Percentiles rank a stretch among this genome's conserved stretches.
Conservation (phyloP, 2,113 vertebrate genomes). For the Brachionichthys hirsutus region DNA sequence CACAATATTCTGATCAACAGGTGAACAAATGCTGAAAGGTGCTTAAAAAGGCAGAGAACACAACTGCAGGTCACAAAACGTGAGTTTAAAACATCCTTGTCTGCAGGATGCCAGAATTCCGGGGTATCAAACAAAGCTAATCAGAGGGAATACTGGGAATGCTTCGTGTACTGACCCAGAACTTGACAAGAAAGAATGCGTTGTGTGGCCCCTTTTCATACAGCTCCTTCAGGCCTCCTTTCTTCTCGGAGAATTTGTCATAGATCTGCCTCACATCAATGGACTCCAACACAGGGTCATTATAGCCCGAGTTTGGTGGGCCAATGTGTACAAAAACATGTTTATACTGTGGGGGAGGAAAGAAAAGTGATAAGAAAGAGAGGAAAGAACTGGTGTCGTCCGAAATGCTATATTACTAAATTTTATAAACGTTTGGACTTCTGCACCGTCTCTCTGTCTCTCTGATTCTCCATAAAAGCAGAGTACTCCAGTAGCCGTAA, state of each 20-base stretch:
- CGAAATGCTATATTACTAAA: neutral
- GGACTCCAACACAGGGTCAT: conserved; percentile 88
- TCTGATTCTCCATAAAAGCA: conserved; percentile 92
- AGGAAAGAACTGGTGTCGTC: neutral
- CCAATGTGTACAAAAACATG: conserved; percentile 96
- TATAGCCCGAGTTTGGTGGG: conserved; percentile 91
- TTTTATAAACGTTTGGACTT: neutral
- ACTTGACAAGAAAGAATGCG: conserved; percentile 95
- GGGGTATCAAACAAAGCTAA: neutral
- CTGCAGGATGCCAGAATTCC: neutral
- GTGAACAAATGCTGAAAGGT: too few relatives aligned
- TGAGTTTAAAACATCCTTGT: neutral
- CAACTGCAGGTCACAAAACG: too few relatives aligned
- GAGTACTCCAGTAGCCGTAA: conserved; percentile 93
- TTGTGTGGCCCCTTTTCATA: conserved; percentile 93
- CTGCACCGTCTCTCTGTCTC: conserved; percentile 89
- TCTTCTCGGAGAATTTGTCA: conserved; percentile 96
- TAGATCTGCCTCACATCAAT: conserved; percentile 97
- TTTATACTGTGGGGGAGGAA: conserved; percentile 82
- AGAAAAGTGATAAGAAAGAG: neutral
- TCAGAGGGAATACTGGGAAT: neutral
- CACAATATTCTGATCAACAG: too few relatives aligned
- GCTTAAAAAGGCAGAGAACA: too few relatives aligned
- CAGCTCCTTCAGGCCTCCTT: conserved; percentile 93
- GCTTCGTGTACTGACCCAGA: conserved; percentile 82